Conservation (phyloP, 2,888 invertebrate genomes). For the Trissolcus brochymenae region DNA sequence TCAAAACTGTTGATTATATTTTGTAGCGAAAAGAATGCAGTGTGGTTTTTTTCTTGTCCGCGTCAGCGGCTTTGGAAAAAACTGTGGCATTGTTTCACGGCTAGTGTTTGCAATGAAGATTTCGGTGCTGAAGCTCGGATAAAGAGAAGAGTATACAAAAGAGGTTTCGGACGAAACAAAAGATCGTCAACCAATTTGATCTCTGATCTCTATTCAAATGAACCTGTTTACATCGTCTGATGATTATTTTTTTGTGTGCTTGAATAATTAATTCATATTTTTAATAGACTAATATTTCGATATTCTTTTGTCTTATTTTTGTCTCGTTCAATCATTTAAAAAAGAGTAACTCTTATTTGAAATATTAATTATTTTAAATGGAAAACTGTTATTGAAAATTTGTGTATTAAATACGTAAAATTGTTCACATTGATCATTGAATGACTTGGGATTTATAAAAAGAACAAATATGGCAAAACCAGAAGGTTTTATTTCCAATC, state of each 20-base stretch:
- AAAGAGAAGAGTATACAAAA: conserved; percentile 18
- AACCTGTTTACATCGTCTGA: conserved; percentile 5
- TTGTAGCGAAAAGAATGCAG: neutral
- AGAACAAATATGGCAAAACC: too few species aligned
- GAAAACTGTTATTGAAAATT: too few species aligned
- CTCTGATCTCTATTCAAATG: conserved; percentile 17
- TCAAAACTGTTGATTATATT: conserved; percentile 8
- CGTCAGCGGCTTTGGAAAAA: conserved; percentile 27
- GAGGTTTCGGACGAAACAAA: conserved; percentile 24
- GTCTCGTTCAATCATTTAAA: too few species aligned
- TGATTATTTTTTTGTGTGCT: conserved; percentile 4
- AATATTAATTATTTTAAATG: too few species aligned
- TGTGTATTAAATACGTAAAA: too few species aligned
- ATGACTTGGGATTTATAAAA: too few species aligned
- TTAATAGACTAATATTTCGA: too few species aligned
- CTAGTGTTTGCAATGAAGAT: conserved; percentile 31
- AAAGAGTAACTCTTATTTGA: too few species aligned
- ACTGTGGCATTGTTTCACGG: conserved; percentile 27
- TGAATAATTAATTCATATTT: too few species aligned
- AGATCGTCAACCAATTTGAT: conserved; percentile 10
- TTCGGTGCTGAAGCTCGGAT: conserved; percentile 20
- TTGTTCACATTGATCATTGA: too few species aligned
- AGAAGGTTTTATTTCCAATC: too few species aligned
- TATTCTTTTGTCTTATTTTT: too few species aligned
- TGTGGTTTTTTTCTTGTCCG: conserved; percentile 16